Conservation (phyloP, 2,113 vertebrate genomes). For the Sinocyclocheilus grahami region DNA sequence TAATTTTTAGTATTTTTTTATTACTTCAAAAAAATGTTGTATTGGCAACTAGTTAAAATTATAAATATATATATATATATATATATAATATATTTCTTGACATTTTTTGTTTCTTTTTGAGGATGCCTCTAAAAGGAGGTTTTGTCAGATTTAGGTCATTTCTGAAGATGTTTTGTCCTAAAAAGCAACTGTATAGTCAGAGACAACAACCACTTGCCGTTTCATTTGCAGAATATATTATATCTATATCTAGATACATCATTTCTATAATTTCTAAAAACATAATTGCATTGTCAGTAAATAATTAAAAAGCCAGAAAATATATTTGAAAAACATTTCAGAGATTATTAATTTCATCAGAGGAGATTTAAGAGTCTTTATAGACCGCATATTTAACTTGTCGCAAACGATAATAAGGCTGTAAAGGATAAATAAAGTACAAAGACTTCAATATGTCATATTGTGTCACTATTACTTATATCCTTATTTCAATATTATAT, state of each 20-base stretch:
- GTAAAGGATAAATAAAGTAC: background rate
- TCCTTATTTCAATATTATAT: background rate
- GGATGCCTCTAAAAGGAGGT: background rate
- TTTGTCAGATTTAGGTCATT: background rate
- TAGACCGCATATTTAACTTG: background rate
- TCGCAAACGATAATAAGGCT: background rate
- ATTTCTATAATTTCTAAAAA: background rate
- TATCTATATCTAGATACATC: background rate
- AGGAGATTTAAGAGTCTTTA: background rate
- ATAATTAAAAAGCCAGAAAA: background rate
- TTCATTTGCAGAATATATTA: background rate
- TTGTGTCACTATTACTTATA: background rate
- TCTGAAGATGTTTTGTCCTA: background rate
- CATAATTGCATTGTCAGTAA: background rate
- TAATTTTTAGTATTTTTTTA: no score
- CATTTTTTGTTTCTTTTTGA: background rate
- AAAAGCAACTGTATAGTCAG: background rate
- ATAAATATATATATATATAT: no score
- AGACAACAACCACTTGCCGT: background rate
- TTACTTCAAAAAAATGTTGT: no score
- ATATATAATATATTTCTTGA: background rate
- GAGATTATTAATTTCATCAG: background rate
- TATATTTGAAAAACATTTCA: background rate
- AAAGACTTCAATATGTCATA: background rate
- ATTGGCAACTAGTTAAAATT: no score